phyloP scores from a whole-genome alignment of 2,888 invertebrate genomes.

The Drosophila kuntzei region DNA sequence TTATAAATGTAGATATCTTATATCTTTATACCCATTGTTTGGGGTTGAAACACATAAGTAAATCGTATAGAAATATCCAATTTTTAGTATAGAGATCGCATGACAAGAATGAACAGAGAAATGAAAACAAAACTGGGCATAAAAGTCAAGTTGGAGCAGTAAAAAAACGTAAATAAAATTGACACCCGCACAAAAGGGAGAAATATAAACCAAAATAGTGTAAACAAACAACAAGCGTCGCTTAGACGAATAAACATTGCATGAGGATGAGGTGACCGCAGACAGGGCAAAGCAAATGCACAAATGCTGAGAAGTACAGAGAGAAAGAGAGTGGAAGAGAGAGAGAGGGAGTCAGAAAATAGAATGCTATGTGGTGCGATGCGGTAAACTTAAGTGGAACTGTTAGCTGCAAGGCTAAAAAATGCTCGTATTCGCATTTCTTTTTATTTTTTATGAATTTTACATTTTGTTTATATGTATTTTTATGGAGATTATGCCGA shows the following conservation, averaged over 20 bases:
- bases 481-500: slow-evolving; percentile 66
- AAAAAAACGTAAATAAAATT: slow-evolving; percentile 66
- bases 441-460: slow-evolving; percentile 60
- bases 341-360: slow-evolving; percentile 5
- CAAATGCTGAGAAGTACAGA: slow-evolving; percentile 1
- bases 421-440: slow-evolving; percentile 45
- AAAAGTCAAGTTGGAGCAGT: slow-evolving; percentile 63
- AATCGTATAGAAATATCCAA: slow-evolving; percentile 4
- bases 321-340: background rate
- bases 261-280: slow-evolving; percentile 40
- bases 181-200: slow-evolving; percentile 61
- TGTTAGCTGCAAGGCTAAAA: slow-evolving; percentile 50
- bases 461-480: slow-evolving; percentile 68
- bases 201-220: slow-evolving; percentile 56
- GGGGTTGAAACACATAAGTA: background rate
- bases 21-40: background rate
- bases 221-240: slow-evolving; percentile 60
- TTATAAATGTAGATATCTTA: background rate
- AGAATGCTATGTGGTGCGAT: slow-evolving; percentile 21
- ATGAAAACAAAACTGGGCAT: slow-evolving; percentile 40
- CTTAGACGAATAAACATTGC: slow-evolving; percentile 72
- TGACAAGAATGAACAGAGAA: slow-evolving; percentile 5
- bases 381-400: slow-evolving; percentile 38
- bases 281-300: slow-evolving; percentile 32
- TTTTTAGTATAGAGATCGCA: slow-evolving; percentile 19